These are phyloP conservation scores for Nerophis lumbriciformis DNA, from an alignment of 2,113 vertebrate species.

Conservation along the genomic window DNA sequence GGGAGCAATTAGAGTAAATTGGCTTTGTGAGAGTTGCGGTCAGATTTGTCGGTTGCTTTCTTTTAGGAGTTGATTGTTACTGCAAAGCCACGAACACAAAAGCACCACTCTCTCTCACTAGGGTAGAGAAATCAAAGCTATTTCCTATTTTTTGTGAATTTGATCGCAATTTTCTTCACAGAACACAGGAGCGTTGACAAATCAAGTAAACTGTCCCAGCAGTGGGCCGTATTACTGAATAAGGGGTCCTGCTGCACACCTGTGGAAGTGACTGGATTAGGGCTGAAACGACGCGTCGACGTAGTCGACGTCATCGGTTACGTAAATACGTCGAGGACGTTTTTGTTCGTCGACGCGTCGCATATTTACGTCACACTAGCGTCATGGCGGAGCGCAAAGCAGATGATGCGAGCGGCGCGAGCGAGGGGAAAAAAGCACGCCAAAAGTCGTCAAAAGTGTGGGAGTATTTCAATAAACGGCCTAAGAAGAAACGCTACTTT, in stretches of 20 bases:
- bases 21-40: conserved; percentile 16
- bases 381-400: no score
- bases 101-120: not conserved
- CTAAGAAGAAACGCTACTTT: no score
- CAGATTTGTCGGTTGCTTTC: conserved; percentile 10
- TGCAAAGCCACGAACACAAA: conserved; percentile 7
- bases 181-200: not conserved
- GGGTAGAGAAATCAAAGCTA: not conserved
- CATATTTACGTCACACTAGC: no score
- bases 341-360: no score
- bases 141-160: not conserved
- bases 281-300: no score
- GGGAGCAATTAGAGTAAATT: no score
- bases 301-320: no score
- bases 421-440: no score
- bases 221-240: not conserved
- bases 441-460: no score
- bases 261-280: conserved; percentile 10
- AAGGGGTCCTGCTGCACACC: not conserved
- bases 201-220: not conserved
- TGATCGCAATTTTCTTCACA: not conserved
- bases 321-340: no score
- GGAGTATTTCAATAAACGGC: no score
- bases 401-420: no score
- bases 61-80: conserved; percentile 21